Conservation (phyloP, 2,888 invertebrate genomes). For the Girardia tigrina region DNA sequence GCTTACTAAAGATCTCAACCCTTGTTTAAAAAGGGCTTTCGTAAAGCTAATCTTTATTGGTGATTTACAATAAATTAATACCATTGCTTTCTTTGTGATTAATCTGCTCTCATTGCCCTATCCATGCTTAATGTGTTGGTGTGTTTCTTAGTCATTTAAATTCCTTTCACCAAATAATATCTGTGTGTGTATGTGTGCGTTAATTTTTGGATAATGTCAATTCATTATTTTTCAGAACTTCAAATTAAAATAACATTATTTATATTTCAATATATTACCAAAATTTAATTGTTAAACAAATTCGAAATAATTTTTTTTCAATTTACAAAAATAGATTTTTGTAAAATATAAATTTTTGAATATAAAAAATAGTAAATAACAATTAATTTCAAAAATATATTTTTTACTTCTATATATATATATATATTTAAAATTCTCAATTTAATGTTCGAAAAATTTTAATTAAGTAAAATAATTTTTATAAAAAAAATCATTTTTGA, state of each 20-base stretch:
- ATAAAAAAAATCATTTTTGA: too few species aligned
- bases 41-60: conserved; percentile 23
- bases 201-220: background rate
- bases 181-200: background rate
- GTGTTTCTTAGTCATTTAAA: conserved; percentile 23
- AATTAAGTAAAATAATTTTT: too few species aligned
- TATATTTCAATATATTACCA: background rate
- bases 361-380: too few species aligned
- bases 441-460: too few species aligned
- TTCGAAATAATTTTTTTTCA: too few species aligned
- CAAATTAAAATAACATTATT: background rate
- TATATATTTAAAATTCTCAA: too few species aligned
- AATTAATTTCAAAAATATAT: too few species aligned
- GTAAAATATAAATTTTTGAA: too few species aligned
- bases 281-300: too few species aligned
- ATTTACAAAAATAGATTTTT: too few species aligned
- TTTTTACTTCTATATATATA: too few species aligned
- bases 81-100: conserved; percentile 23
- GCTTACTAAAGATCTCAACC: conserved; percentile 23
- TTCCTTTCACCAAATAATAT: conserved; percentile 6
- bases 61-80: conserved; percentile 23
- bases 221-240: background rate
- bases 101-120: conserved; percentile 19
- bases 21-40: conserved; percentile 23
- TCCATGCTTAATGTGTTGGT: conserved; percentile 18